Evolutionary conservation across 2,888 invertebrate genomes (phyloP).

Genomic region (Kryphioiulus occultus): DNA sequence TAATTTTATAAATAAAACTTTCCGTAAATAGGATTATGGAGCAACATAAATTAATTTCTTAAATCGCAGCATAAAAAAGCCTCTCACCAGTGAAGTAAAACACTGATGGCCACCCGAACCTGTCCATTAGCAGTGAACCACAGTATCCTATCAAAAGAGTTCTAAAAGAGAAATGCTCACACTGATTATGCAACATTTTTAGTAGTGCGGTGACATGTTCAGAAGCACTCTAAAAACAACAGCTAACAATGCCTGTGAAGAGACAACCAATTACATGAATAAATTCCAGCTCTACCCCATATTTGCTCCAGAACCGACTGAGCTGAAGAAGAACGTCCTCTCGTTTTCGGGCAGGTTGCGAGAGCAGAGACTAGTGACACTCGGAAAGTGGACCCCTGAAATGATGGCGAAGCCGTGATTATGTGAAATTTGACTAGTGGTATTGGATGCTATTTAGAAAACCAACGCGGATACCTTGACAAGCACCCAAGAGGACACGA

Average conservation of each 20-base stretch:
- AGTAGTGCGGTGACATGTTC: neutral
- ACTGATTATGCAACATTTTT: neutral
- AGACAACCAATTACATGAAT: neutral
- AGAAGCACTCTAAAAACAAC: neutral
- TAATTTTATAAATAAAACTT: too few relatives aligned
- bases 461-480: slow-evolving; percentile 64
- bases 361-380: slow-evolving; percentile 74
- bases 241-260: neutral
- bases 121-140: slow-evolving; percentile 72
- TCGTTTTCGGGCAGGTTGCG: slow-evolving; percentile 71
- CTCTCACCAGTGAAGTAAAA: slow-evolving; percentile 70
- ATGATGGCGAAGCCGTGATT: neutral
- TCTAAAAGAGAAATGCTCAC: slow-evolving; percentile 57
- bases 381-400: slow-evolving; percentile 73
- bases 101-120: slow-evolving; percentile 72
- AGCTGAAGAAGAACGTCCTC: slow-evolving; percentile 72
- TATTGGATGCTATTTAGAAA: neutral
- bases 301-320: slow-evolving; percentile 64
- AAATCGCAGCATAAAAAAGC: neutral
- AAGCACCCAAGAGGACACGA: slow-evolving; percentile 71
- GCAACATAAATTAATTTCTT: too few relatives aligned
- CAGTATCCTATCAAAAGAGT: slow-evolving; percentile 73
- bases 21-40: too few relatives aligned
- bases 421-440: neutral
- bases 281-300: slow-evolving; percentile 60